These are phyloP conservation scores for Ceratoteleas bidentatus DNA, from an alignment of 1,140 invertebrate genomes.

Conservation along the genomic window DNA sequence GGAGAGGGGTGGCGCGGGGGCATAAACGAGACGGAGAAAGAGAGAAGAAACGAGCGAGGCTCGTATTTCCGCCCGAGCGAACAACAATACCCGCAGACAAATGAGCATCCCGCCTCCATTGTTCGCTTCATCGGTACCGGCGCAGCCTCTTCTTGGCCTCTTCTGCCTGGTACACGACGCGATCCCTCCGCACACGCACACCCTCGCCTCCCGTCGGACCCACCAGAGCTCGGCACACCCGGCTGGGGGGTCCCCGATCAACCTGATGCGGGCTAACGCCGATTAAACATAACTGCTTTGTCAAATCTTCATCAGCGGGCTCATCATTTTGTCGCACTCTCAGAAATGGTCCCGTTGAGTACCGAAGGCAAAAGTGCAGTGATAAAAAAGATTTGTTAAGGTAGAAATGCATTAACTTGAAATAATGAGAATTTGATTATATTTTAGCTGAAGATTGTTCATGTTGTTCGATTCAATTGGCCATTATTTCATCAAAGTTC, in stretches of 20 bases:
- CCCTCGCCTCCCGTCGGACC: constrained; percentile 45
- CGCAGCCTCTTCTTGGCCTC: constrained; percentile 62
- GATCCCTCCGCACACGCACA: constrained; percentile 51
- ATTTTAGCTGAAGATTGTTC: too few relatives aligned
- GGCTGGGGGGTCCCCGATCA: constrained; percentile 78
- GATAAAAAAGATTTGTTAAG: too few relatives aligned
- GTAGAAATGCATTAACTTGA: too few relatives aligned
- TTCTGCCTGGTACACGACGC: constrained; percentile 58
- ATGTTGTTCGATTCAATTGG: too few relatives aligned
- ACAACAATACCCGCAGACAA: constrained; percentile 81
- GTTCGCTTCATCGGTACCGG: constrained; percentile 77
- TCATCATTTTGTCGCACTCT: too few relatives aligned
- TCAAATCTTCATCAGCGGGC: too few relatives aligned
- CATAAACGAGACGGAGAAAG: constrained; percentile 49
- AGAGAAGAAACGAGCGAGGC: constrained; percentile 67
- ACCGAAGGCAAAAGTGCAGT: too few relatives aligned
- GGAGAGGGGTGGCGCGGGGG: constrained; percentile 3
- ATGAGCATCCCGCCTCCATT: constrained; percentile 82
- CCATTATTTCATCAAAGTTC: too few relatives aligned
- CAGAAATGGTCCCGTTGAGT: too few relatives aligned
- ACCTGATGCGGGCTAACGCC: constrained; percentile 79
- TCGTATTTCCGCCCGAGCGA: constrained; percentile 79
- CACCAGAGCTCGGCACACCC: constrained; percentile 56
- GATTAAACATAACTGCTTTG: constrained; percentile 77
- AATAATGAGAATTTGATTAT: too few relatives aligned